Evolutionary conservation across 2,797 vertebrate species (phyloP).

Genomic region (Hypotaenidia philippensis): DNA sequence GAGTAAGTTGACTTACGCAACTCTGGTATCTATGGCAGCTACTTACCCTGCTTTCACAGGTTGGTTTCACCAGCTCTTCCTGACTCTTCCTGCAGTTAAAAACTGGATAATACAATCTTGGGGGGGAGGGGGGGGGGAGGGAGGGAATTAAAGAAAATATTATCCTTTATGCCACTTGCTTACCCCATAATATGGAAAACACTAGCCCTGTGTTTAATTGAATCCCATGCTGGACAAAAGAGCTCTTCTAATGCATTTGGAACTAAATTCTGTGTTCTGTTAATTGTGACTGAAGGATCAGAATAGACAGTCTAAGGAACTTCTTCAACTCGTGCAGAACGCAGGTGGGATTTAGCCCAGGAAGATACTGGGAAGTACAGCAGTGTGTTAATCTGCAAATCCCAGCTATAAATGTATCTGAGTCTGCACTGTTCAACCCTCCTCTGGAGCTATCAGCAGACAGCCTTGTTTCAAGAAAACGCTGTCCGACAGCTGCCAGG

Average conservation of each 20-base stretch:
- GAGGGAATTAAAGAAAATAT: background rate
- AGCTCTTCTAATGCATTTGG: background rate
- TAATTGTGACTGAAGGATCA: background rate
- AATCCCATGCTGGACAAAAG: background rate
- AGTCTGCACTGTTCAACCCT: background rate
- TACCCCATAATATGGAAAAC: background rate
- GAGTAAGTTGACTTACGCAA: background rate
- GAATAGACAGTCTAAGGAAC: background rate
- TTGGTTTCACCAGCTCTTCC: background rate
- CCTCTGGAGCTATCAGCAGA: background rate
- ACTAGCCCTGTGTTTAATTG: background rate
- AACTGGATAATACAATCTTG: background rate
- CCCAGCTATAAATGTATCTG: background rate
- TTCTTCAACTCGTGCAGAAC: background rate
- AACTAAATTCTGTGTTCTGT: background rate
- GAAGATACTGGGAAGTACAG: background rate
- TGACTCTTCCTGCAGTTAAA: background rate
- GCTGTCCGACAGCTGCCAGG: constrained; percentile 17
- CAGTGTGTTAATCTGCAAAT: constrained; percentile 31
- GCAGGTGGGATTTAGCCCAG: background rate
- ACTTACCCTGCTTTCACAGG: background rate
- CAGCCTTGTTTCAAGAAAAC: background rate
- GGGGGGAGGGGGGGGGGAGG: too few species aligned
- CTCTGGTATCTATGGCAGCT: background rate
- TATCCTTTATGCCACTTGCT: background rate